Base-by-base conservation (phyloP, 1,140 invertebrate species). In the Trinorchestia longiramus region DNA sequence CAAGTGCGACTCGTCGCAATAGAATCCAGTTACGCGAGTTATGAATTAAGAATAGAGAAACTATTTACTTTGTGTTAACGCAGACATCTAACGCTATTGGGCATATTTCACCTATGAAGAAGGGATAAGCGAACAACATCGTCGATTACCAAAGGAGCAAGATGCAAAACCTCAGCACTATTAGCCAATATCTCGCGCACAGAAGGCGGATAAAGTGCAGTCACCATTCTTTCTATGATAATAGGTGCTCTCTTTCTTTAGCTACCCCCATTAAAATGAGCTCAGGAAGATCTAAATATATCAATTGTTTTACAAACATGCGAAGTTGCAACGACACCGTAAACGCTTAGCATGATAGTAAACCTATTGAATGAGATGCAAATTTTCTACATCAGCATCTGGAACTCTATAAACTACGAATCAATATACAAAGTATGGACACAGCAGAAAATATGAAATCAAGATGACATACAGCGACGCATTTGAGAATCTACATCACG, bases 341-440 rank as follows among this genome's bases (percentile, higher is more conserved):
- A 90, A 90, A 90, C 88, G 88, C 88, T 90, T 42, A 90, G 88
- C 88, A 90, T 41, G n/a, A 41, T 77, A 77, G 62, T 77, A 77
- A 77, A 77, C 11, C 62, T 77, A 28, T 36, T 77, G 62, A 77
- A 77, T 77, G 62, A 77, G 62, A 77, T 77, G 62, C 62, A 15
- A 77, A 77, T 77, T 53, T 36, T 77, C 62, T 77, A 77, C 62
- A 77, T 77, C 62, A 77, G 62, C 62, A 77, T 77, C 1, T 15
- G 28, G 36, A 77, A 77, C 62, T 77, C 62, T 77, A 77, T 77
- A 28, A 77, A 77, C 88, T 90, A 42, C n/a, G 88, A 41, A 90
- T 90, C 23, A 43, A 90, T 90, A 17, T 90, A 90, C 88, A 90
- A 90, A 43, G 23, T 43, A 90, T 42, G 88, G 88, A 90, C 88